Conservation (phyloP, 1,140 invertebrate genomes). For the Euglossa dilemma region DNA sequence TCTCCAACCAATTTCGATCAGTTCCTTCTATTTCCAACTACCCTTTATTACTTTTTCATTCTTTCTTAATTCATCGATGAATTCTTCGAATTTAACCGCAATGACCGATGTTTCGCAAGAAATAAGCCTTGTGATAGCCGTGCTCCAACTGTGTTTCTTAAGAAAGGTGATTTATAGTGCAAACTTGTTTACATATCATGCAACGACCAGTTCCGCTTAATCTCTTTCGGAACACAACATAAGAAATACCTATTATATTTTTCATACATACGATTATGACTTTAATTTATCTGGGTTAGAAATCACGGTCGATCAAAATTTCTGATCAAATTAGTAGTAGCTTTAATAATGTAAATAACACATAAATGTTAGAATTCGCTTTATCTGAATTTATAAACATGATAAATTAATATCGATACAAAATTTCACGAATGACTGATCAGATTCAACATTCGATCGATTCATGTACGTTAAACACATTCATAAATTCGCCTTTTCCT, state of each 20-base stretch:
- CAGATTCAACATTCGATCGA: not conserved
- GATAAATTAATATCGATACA: not conserved
- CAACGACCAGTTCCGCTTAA: slow-evolving; percentile 7
- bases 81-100: not conserved
- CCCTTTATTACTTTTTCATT: too few species aligned
- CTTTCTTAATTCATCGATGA: not conserved
- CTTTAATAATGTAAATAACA: not conserved
- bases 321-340: not conserved
- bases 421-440: not conserved
- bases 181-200: slow-evolving; percentile 22
- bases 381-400: not conserved
- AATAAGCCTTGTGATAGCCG: slow-evolving; percentile 23
- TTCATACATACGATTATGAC: not conserved
- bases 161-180: not conserved
- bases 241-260: not conserved
- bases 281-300: not conserved
- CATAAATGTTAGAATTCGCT: not conserved
- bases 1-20: not conserved
- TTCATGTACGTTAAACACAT: not conserved
- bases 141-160: not conserved
- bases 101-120: not conserved
- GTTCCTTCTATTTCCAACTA: not conserved
- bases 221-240: not conserved
- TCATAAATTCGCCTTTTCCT: too few species aligned
- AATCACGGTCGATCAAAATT: not conserved